Conservation (phyloP, 1,140 invertebrate species). For the Leptinotarsa defecta region DNA sequence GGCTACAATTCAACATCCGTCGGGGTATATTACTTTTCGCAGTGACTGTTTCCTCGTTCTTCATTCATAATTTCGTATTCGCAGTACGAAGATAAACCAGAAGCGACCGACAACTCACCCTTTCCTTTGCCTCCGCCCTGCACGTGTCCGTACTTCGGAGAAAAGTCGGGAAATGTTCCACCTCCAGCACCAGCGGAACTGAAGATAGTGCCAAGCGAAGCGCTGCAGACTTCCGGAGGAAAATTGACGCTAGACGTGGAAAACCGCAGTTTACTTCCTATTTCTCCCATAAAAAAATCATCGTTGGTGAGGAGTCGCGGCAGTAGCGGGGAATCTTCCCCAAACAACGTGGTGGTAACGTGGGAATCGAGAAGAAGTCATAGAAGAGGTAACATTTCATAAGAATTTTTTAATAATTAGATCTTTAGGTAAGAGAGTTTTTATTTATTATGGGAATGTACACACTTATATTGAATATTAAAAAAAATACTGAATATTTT, state of each 20-base stretch:
- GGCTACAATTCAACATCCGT: no score
- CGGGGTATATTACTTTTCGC: no score
- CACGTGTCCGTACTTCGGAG: slow-evolving; percentile 78
- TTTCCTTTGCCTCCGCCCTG: slow-evolving; percentile 71
- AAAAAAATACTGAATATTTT: no score
- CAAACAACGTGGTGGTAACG: slow-evolving; percentile 61
- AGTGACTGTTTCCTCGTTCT: no score
- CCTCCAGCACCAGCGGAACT: slow-evolving; percentile 59
- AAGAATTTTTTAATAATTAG: no score
- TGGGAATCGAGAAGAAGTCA: slow-evolving; percentile 64
- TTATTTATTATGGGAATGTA: no score
- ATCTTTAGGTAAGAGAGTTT: no score
- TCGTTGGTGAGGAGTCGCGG: slow-evolving; percentile 33
- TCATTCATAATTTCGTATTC: not conserved
- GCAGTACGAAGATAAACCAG: not conserved
- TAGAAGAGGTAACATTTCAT: slow-evolving; percentile 46
- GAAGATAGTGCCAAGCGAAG: slow-evolving; percentile 61
- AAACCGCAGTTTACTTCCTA: slow-evolving; percentile 41
- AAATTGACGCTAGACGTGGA: slow-evolving; percentile 43
- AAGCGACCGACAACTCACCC: slow-evolving; percentile 38
- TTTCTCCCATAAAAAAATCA: slow-evolving; percentile 42
- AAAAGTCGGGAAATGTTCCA: slow-evolving; percentile 59
- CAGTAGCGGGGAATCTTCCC: slow-evolving; percentile 41
- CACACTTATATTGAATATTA: no score
- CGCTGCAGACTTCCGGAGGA: slow-evolving; percentile 31